Base-by-base conservation (phyloP, 1,140 invertebrate species). In the Anagrus nilaparvatae region DNA sequence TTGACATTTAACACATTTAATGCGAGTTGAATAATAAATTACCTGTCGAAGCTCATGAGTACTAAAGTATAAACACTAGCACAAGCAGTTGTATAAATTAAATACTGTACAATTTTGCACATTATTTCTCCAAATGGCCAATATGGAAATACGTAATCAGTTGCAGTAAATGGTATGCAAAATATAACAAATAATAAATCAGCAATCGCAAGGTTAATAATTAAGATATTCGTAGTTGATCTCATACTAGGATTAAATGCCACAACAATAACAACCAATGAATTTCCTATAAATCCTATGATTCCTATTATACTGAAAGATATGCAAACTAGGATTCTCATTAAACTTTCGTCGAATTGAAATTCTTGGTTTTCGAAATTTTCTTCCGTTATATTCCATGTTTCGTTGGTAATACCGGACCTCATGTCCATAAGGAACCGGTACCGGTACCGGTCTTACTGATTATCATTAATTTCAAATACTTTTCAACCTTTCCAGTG, bases 141-240 rank as follows among this genome's bases (percentile, higher is more conserved):
- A 58, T 77, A 77, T 0, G 81, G 77, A 51, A 89, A 65, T 0
- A 87, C 83, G 63, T 91, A 93, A 54, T 92, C 88, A 12, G 82
- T 81, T 1, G 87, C 88, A 4, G 89, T 94, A 58, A 91, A 92
- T 0, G 93, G 93, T 20, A 97, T 90, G 68, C 93, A 97, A 64
- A 97, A 92, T 31, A 93, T 78, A 27, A 97, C 89, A 63, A 97
- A 97, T 5, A 94, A 75, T 7, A 97, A 69, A 64, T 97, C 93
- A 5, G 93, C 92, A 14, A 89, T 72, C 2, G 87, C 87, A 33
- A 90, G 63, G 58, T 90, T 90, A 43, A 87, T 85, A 45, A 96
- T 95, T 4, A 95, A 75, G 27, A 94, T 74, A 58, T 96, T 95
- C 17, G 91, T 95, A 3, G 90, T 93, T 6, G 87, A 90, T 49